Base-by-base conservation (phyloP, 1,140 invertebrate species). In the Eurosta solidaginis region DNA sequence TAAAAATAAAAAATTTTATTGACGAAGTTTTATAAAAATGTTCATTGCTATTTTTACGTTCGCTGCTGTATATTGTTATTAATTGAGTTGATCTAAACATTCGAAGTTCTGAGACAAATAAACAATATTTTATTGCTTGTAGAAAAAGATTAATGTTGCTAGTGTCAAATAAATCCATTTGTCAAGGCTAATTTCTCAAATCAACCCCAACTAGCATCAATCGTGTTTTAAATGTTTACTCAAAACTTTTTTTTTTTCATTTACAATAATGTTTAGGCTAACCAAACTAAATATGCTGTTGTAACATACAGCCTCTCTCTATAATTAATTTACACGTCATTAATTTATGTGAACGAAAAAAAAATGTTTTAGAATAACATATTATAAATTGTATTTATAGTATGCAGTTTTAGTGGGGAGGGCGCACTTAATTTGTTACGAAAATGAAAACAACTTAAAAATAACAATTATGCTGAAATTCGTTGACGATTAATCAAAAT, bases 401-500 rank as follows among this genome's bases (percentile, higher is more conserved):
- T 22, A 52, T 10, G 20, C 49, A 52, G 10, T 22, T 22, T 10
- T 5, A 17, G 6, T 49, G 10, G 50, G 59, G n/a, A n/a, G n/a
- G n/a, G n/a, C n/a, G n/a, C 59, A 68, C 33, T 17, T 40, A 68
- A 68, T 68, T 68, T 68, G 59, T 68, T 68, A 20, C 59, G 14
- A 40, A 68, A 68, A 36, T 68, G 59, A 68, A 68, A 68, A 40
- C 5, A 29, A 68, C 40, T 68, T 68, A 68, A 68, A 68, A 68
- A 68, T 68, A 75, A 75, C 73, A 75, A 75, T 75, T 75, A 20
- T 42, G 27, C 22, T 75, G 40, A 75, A 75, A 47, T 75, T 75
- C 45, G 73, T 75, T 49, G 73, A 75, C 36, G 42, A 75, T 75
- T 75, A 75, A 75, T 75, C 73, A 75, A 75, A 75, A 75, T 75